Conservation (phyloP, 2,888 invertebrate genomes). For the Phaedon cochleariae region DNA sequence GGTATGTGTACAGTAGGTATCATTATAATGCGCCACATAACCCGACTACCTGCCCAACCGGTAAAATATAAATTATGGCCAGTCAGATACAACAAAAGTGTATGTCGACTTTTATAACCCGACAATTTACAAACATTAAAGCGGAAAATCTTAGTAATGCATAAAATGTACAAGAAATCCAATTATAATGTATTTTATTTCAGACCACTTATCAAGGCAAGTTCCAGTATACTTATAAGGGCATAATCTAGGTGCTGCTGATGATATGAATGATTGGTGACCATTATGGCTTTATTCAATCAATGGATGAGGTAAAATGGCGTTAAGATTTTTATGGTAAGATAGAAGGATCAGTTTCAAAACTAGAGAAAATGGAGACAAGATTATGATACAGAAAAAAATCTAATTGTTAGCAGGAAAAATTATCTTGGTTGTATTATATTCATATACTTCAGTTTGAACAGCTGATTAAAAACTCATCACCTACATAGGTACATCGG, state of each 20-base stretch:
- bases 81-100: constrained; percentile 47
- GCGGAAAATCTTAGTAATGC: constrained; percentile 49
- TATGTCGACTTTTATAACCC: constrained; percentile 44
- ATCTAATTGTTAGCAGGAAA: no score
- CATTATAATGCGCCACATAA: constrained; percentile 26
- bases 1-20: constrained; percentile 25
- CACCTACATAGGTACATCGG: no score
- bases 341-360: not conserved
- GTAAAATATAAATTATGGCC: constrained; percentile 44
- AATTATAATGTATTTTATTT: constrained; percentile 54
- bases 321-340: constrained; percentile 15
- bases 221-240: constrained; percentile 50
- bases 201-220: constrained; percentile 50
- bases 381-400: no score
- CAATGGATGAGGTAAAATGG: constrained; percentile 36
- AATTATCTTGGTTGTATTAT: no score
- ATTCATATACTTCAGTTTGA: no score
- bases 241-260: constrained; percentile 49
- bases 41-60: constrained; percentile 33
- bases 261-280: constrained; percentile 49
- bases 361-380: no score
- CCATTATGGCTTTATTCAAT: constrained; percentile 38
- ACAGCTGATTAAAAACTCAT: no score
- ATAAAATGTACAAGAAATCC: constrained; percentile 51
- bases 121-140: constrained; percentile 49